Percentiles rank a stretch among this genome's conserved stretches.
phyloP scores from a whole-genome alignment of 2,113 vertebrate genomes.

The Hyla sarda region DNA sequence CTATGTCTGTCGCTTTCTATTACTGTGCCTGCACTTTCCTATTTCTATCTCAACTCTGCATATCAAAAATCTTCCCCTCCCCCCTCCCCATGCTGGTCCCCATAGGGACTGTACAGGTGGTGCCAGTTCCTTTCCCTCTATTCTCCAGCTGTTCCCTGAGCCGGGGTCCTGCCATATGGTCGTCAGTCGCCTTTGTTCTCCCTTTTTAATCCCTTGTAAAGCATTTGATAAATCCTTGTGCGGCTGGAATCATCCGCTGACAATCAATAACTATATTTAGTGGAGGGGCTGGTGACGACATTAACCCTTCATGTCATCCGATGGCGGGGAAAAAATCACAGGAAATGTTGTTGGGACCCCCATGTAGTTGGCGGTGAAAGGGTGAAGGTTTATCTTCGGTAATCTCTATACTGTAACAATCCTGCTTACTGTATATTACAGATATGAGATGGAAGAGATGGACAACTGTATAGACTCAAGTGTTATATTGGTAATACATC shows the following conservation, averaged over 20 bases:
- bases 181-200: constrained; percentile 45
- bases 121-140: constrained; percentile 4
- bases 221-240: constrained; percentile 27
- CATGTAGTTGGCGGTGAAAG: neutral
- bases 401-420: neutral
- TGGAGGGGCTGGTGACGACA: neutral
- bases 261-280: constrained; percentile 49
- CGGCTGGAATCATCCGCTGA: constrained; percentile 10
- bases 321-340: neutral
- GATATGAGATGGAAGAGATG: no score
- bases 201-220: constrained; percentile 53
- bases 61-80: neutral
- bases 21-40: neutral
- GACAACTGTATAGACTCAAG: no score
- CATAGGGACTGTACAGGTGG: constrained; percentile 2
- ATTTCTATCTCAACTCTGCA: neutral
- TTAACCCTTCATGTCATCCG: neutral
- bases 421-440: no score
- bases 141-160: constrained; percentile 21
- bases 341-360: neutral
- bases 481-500: no score
- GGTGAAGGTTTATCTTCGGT: neutral
- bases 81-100: neutral
- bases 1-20: constrained; percentile 52
- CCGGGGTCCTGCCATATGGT: constrained; percentile 16